Percentiles rank a stretch among this genome's conserved stretches.
These are phyloP conservation scores for Scopus umbretta DNA, from an alignment of 2,113 vertebrate genomes.

Conservation along the genomic window DNA sequence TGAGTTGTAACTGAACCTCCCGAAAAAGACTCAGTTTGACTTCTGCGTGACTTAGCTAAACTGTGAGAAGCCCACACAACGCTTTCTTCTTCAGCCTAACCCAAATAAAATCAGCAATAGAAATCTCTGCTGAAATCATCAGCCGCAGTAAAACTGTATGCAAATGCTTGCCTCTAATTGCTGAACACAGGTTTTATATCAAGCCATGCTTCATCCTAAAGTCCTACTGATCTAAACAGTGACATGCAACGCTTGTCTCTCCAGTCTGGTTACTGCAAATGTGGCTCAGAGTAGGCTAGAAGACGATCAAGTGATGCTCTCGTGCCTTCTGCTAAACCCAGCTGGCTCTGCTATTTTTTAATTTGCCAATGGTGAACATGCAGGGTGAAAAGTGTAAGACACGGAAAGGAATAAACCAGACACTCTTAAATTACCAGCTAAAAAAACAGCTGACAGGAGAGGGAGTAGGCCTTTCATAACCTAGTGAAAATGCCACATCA, in stretches of 20 bases:
- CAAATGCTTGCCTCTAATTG: not conserved
- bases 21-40: not conserved
- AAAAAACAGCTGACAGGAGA: not conserved
- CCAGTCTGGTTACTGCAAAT: not conserved
- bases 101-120: not conserved
- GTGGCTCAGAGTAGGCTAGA: not conserved
- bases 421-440: not conserved
- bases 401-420: not conserved
- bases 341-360: not conserved
- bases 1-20: not conserved
- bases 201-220: not conserved
- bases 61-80: not conserved
- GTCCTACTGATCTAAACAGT: not conserved
- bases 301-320: not conserved
- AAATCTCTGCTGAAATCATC: not conserved
- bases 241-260: accelerated
- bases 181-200: not conserved
- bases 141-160: not conserved
- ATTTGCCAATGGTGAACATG: not conserved
- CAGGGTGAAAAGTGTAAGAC: not conserved
- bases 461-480: not conserved
- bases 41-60: not conserved
- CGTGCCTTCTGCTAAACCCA: not conserved
- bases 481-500: not conserved
- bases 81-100: not conserved